A percentile compares a stretch with the other conserved stretches of the same genome.
Evolutionary conservation across 1,140 invertebrate genomes (phyloP).

Genomic region (Drosophila orena): DNA sequence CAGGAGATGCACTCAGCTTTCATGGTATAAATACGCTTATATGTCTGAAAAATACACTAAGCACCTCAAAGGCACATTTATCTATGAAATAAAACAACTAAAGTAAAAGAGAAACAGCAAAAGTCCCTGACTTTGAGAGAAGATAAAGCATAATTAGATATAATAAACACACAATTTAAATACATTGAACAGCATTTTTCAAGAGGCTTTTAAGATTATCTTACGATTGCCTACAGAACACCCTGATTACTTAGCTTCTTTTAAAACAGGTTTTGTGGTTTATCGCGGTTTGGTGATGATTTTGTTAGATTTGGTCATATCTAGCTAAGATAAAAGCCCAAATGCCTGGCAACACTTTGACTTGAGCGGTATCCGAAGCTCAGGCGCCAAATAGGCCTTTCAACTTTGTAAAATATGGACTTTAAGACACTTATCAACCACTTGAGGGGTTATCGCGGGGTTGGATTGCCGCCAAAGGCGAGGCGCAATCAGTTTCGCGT

Average conservation of each 20-base stretch:
- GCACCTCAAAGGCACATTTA: too few species aligned
- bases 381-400: background rate
- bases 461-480: conserved; percentile 47
- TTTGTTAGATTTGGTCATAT: background rate
- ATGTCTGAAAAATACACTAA: too few species aligned
- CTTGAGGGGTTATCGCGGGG: conserved; percentile 34
- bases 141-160: background rate
- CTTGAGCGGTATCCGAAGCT: background rate
- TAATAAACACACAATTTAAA: background rate
- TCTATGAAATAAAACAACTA: background rate
- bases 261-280: background rate
- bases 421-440: conserved; percentile 36
- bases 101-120: background rate
- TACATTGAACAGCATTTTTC: background rate
- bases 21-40: background rate
- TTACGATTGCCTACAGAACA: background rate
- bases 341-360: background rate
- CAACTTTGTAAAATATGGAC: conserved; percentile 4
- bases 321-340: background rate
- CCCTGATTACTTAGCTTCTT: background rate
- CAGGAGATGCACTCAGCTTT: background rate
- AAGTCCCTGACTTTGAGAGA: background rate
- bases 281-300: background rate
- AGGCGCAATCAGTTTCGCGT: conserved; percentile 43
- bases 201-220: background rate